Conservation (phyloP, 23 tunicate species). For the Styela clava region DNA sequence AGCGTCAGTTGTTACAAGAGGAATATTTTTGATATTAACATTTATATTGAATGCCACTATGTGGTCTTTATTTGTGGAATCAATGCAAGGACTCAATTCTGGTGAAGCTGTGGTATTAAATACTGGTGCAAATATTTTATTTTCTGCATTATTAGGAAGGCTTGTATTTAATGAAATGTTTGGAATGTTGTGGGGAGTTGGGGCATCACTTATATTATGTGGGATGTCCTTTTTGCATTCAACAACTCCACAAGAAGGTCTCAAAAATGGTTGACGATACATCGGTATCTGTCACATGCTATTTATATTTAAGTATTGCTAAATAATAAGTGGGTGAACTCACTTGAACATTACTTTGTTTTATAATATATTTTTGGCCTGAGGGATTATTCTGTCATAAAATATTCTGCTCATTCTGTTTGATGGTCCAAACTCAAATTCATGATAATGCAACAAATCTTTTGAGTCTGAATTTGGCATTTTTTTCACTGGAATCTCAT, state of each 20-base stretch:
- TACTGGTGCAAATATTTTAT: conserved; percentile 54
- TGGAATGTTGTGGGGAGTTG: conserved; percentile 61
- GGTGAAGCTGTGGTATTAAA: conserved; percentile 74
- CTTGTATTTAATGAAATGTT: conserved; percentile 53
- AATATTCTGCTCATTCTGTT: too few species aligned
- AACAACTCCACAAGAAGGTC: background rate
- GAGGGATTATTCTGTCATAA: too few species aligned
- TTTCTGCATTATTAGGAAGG: conserved; percentile 65
- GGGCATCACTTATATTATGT: conserved; percentile 46
- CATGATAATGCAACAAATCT: too few species aligned
- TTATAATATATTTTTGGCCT: too few species aligned
- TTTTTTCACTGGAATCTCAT: too few species aligned
- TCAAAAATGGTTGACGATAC: too few species aligned
- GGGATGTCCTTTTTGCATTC: conserved; percentile 50
- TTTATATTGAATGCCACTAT: conserved; percentile 48
- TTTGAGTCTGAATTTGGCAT: too few species aligned
- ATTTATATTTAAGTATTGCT: too few species aligned
- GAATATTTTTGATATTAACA: conserved; percentile 27
- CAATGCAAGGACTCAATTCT: conserved; percentile 56
- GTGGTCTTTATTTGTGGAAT: conserved; percentile 84
- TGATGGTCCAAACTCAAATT: too few species aligned
- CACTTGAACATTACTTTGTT: too few species aligned
- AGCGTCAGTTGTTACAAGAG: conserved; percentile 4
- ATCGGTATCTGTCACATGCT: too few species aligned
- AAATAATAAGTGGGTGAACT: too few species aligned